phyloP scores from a whole-genome alignment of 2,113 vertebrate species.

The Clarias batrachus region DNA sequence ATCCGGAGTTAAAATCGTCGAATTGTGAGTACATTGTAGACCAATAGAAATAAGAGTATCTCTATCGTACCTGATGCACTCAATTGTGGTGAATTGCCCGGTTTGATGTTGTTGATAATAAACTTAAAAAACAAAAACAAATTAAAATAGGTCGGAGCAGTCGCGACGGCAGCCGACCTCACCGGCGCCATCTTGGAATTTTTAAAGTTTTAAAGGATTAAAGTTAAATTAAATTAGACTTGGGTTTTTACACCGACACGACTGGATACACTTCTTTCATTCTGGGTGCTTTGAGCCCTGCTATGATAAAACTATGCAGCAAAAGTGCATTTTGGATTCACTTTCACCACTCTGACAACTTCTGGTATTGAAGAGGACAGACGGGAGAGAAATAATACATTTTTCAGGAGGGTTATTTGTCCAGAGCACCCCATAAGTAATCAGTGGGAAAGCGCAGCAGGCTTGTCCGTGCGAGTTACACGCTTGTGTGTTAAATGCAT shows the following conservation, averaged over 20 bases:
- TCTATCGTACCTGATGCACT: too few species aligned
- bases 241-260: background rate
- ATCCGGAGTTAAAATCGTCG: too few species aligned
- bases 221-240: background rate
- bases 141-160: too few species aligned
- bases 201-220: too few species aligned
- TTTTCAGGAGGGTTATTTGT: background rate
- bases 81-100: too few species aligned
- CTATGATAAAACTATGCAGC: background rate
- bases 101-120: too few species aligned
- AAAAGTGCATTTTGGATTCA: background rate
- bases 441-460: background rate
- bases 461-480: background rate
- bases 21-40: too few species aligned
- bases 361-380: background rate
- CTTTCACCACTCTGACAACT: background rate
- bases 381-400: background rate
- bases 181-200: too few species aligned
- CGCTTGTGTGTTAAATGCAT: background rate
- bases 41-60: too few species aligned
- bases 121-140: too few species aligned
- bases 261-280: background rate
- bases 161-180: too few species aligned
- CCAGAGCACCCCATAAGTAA: background rate
- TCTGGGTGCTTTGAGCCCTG: background rate